Conservation (phyloP, 1,140 invertebrate genomes). For the Onthophagus taurus region DNA sequence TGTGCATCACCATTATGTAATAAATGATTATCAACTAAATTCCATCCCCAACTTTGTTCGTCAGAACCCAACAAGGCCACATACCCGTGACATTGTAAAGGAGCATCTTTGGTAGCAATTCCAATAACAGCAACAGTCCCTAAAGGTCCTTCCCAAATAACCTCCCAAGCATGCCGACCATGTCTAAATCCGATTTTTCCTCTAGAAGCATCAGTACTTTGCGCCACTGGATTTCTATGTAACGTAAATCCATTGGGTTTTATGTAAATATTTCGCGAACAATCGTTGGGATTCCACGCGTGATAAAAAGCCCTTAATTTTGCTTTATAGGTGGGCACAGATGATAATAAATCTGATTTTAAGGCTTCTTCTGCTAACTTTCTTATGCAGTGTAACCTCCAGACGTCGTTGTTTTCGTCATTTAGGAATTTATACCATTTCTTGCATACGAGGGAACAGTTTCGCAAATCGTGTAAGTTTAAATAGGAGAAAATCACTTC, state of each 20-base stretch:
- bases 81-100: slow-evolving; percentile 87
- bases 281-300: slow-evolving; percentile 96
- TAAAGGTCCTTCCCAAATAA: slow-evolving; percentile 97
- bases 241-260: slow-evolving; percentile 96
- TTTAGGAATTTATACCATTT: slow-evolving; percentile 84
- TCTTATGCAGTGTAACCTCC: slow-evolving; percentile 82
- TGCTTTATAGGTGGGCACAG: slow-evolving; percentile 83
- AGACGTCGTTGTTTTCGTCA: slow-evolving; percentile 93
- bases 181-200: slow-evolving; percentile 89
- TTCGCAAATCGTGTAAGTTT: slow-evolving; percentile 72
- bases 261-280: slow-evolving; percentile 93
- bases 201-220: slow-evolving; percentile 94
- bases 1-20: slow-evolving; percentile 94
- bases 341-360: slow-evolving; percentile 84
- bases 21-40: slow-evolving; percentile 95
- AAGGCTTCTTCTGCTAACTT: slow-evolving; percentile 84
- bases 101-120: slow-evolving; percentile 89
- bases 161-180: slow-evolving; percentile 95
- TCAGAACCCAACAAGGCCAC: slow-evolving; percentile 89
- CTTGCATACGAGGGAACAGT: slow-evolving; percentile 88
- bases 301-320: slow-evolving; percentile 92
- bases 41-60: slow-evolving; percentile 98
- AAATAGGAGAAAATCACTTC: slow-evolving; percentile 93
- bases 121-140: slow-evolving; percentile 93
- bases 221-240: slow-evolving; percentile 94